Conservation (phyloP, 2,113 vertebrate species). For the Nerophis ophidion region DNA sequence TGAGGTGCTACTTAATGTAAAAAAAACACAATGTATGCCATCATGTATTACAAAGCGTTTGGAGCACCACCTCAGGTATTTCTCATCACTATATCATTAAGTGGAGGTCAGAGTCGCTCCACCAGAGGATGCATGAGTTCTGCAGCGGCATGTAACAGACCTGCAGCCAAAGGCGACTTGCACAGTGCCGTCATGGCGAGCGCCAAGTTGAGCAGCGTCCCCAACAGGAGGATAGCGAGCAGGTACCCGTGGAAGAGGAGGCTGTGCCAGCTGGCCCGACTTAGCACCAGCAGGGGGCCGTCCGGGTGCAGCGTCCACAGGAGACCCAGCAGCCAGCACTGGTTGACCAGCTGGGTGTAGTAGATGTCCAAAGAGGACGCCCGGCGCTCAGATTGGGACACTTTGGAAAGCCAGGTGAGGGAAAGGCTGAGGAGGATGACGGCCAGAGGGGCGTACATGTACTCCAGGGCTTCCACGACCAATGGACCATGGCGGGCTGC, state of each 20-base stretch:
- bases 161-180: constrained; percentile 60
- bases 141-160: constrained; percentile 53
- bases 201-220: constrained; percentile 55
- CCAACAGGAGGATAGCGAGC: constrained; percentile 63
- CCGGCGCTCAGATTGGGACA: constrained; percentile 37
- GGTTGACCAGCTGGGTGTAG: constrained; percentile 63
- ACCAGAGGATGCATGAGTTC: constrained; percentile 40
- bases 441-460: constrained; percentile 65
- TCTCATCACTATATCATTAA: too few species aligned
- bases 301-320: constrained; percentile 71
- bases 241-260: constrained; percentile 73
- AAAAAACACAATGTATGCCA: too few species aligned
- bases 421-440: constrained; percentile 65
- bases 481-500: constrained; percentile 48
- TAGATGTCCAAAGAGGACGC: constrained; percentile 63
- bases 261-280: constrained; percentile 61
- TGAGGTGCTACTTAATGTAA: too few species aligned
- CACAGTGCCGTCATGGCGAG: constrained; percentile 44
- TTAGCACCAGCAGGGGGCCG: constrained; percentile 47
- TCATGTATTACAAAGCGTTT: too few species aligned
- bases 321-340: constrained; percentile 63
- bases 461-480: constrained; percentile 53
- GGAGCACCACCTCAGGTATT: too few species aligned
- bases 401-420: constrained; percentile 64
- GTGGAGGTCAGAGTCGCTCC: constrained; percentile 44